Evolutionary conservation across 1,140 invertebrate genomes (phyloP), one percentile per base, ranked within the genome.

Genomic region (Lerema accius): DNA sequence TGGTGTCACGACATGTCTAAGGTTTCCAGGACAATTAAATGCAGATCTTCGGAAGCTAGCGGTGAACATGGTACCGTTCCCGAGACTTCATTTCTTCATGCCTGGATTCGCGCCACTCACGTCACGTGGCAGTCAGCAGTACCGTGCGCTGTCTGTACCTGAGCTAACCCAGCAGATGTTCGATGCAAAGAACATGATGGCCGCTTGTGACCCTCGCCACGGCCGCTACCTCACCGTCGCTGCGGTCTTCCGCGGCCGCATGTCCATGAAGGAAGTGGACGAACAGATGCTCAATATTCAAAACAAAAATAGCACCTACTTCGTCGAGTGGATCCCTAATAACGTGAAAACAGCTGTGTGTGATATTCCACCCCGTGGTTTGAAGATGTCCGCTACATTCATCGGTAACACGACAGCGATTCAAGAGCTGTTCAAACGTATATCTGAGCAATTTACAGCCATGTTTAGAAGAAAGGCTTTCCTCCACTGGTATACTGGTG

Each of bases 1-100:
- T 58, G 97, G 97, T 9, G 96, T 98, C 0, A 98, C 96, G 6
- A 96, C 95, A n/a, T 98, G 97, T 69, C 86, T 96, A 39, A 92
- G 95, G 67, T 97, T 97, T 91, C 96, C 96, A 4, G 96, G 96
- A 56, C 96, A 97, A 79, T 76, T 96, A 62, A 96, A 96, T 78
- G 97, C 98, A 53, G 98, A 99, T 92, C 92, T 99, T 37, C 93
- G 98, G 58, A 99, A 99, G 92, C 88, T 99, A 65, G 98, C 98
- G 28, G 98, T 99, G 13, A 99, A 99, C 91, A 99, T 99, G 98
- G 98, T 99, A 37, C 98, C 98, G 58, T 99, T 98, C 92, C 98
- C 98, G 28, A 94, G 98, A 82, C 93, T 99, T 35, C 98, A 99
- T 89, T 99, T 99, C 94, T 99, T 98, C 89, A 98, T 98, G 95